phyloP scores from a whole-genome alignment of 1,140 invertebrate genomes.

The Galleria mellonella region DNA sequence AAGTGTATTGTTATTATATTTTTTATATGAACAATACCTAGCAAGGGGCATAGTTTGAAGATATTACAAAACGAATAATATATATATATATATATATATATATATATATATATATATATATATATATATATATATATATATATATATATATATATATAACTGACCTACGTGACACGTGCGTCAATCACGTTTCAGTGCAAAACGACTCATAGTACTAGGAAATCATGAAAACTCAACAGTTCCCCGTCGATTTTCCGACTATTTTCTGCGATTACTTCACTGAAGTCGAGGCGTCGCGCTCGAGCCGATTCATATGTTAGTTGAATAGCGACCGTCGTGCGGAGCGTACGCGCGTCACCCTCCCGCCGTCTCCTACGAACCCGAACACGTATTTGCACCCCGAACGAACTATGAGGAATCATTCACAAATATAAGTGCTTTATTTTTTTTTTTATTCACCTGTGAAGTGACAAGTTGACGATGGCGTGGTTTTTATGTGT shows the following conservation, averaged over 20 bases:
- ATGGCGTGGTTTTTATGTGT: slow-evolving; percentile 55
- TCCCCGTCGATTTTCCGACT: slow-evolving; percentile 34
- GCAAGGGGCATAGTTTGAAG: too few species aligned
- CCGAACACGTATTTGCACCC: slow-evolving; percentile 46
- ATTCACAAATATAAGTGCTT: slow-evolving; percentile 9
- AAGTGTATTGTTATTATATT: too few species aligned
- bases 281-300: slow-evolving; percentile 18
- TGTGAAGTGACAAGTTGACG: slow-evolving; percentile 41
- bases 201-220: too few species aligned
- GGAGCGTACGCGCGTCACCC: slow-evolving; percentile 18
- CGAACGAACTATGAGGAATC: slow-evolving; percentile 57
- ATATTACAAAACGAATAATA: too few species aligned
- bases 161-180: too few species aligned
- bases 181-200: too few species aligned
- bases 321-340: slow-evolving; percentile 26
- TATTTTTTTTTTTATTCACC: slow-evolving; percentile 16
- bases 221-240: not conserved
- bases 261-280: slow-evolving; percentile 51
- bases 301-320: slow-evolving; percentile 19
- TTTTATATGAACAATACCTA: too few species aligned
- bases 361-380: slow-evolving; percentile 23
- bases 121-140: too few species aligned
- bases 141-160: too few species aligned
- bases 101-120: too few species aligned
- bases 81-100: too few species aligned